Evolutionary conservation across 2,797 vertebrate genomes (phyloP), one percentile per base, ranked within the genome.

Genomic region (Dallia pectoralis): DNA sequence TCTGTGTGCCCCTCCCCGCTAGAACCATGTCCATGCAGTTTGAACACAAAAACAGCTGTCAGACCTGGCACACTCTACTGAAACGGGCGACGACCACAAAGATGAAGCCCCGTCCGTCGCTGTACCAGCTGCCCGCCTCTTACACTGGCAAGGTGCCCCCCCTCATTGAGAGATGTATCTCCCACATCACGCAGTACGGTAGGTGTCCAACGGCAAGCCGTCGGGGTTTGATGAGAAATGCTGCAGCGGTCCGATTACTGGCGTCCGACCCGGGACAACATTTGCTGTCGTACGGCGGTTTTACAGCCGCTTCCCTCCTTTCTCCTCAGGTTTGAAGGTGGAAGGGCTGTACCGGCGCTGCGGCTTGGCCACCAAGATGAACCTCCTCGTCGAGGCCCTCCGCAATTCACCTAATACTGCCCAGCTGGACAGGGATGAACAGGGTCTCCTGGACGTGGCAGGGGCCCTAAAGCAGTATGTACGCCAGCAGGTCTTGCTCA

Each of bases 271-370:
- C 4, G 40, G 8, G 8, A 14, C 40, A 14, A 12, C 14, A 44
- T 44, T 44, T 12, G 12, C 40, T 1, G 40, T 12, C 9, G 14
- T 61, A 36, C 11, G 6, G 12, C n/a, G 11, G 40, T 44, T 44
- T 44, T 6, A n/a, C 29, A 36, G 33, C 48, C 4, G 27, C 12
- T 19, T 15, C 14, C 16, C 32, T n/a, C 11, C 56, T 30, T 40
- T 18, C 56, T 49, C 36, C 18, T n/a, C 25, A 93, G 93, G 93
- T 70, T 82, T 94, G 44, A 91, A 87, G 63, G 87, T 94, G 69
- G 92, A 93, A 8, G 92, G 93, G 0, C 67, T 94, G 56, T 94
- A 94, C 76, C 87, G 93, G 0, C 91, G 93, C 59, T 93, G 92
- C 62, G 93, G 93, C 3, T 67, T 89, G 0, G 81, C 75, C n/a